phyloP scores from a whole-genome alignment of 2,888 invertebrate species.

The Hirtodrosophila alboralis region DNA sequence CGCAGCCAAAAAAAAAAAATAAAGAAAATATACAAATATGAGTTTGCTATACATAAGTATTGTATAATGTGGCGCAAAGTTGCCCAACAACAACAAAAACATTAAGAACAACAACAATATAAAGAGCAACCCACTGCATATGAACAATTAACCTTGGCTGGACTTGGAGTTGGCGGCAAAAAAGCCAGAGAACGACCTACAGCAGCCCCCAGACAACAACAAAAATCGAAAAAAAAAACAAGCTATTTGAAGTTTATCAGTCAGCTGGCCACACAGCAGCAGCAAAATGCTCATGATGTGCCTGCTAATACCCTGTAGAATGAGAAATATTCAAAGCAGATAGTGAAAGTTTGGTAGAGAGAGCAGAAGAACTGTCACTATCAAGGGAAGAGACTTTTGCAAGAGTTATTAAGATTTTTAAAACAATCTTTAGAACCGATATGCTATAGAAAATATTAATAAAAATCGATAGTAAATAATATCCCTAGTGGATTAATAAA shows the following conservation, averaged over 20 bases:
- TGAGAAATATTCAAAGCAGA: neutral
- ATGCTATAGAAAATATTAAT: too few species aligned
- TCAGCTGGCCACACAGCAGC: constrained; percentile 51
- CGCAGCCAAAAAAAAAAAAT: constrained; percentile 55
- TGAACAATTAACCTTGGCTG: constrained; percentile 76
- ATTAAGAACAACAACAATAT: constrained; percentile 3
- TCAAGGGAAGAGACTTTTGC: too few species aligned
- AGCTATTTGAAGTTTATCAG: constrained; percentile 59
- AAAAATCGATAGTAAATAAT: too few species aligned
- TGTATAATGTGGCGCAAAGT: constrained; percentile 49
- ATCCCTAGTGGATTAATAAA: too few species aligned
- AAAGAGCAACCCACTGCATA: constrained; percentile 60
- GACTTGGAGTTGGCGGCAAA: constrained; percentile 74
- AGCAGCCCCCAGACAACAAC: constrained; percentile 42
- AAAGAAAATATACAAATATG: constrained; percentile 15
- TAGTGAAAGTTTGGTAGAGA: neutral
- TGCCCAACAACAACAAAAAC: constrained; percentile 33
- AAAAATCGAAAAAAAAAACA: constrained; percentile 12
- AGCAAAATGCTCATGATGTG: constrained; percentile 25
- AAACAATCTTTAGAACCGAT: too few species aligned
- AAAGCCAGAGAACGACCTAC: constrained; percentile 66
- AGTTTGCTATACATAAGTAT: constrained; percentile 43
- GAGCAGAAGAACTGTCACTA: too few species aligned
- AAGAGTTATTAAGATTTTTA: too few species aligned
- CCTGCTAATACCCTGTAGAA: constrained; percentile 29